Base-by-base conservation (phyloP, 2,888 invertebrate species). In the Cephus rjabovi region DNA sequence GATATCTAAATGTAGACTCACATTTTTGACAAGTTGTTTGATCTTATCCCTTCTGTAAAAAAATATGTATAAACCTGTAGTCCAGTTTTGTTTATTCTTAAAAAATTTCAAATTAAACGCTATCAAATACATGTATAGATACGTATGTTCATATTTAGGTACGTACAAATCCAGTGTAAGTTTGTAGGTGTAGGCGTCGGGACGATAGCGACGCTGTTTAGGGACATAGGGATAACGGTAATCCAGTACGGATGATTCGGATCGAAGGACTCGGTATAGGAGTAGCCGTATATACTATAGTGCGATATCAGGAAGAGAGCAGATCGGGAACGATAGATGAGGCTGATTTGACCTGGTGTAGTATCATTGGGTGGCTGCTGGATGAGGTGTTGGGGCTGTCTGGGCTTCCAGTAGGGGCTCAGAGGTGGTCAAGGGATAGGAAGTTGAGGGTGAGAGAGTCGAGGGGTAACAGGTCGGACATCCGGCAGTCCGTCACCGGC, bases 401-500 rank as follows among this genome's bases (percentile, higher is more conserved):
- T 15, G 30, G 31, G 68, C n/a, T 74, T 12, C 33, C 56, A 56
- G 23, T 56, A 56, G 56, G 1, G 56, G 56, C 23, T 56, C 81
- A 69, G 77, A 76, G 78, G 77, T 40, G 76, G 81, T 77, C 77
- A 80, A 76, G 78, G 79, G 34, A 78, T 68, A 79, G 69, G 75
- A 31, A 79, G 80, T 71, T 15, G 80, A 80, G 76, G 76, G 34
- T 34, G 33, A 31, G 76, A 37, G 70, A 79, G 79, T 77, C 82
- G 87, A 86, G 89, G 82, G 88, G 88, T 91, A 90, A 90, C 90
- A 89, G 89, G 88, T 90, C 90, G 91, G 91, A 90, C 84, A 88
- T 90, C 91, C 91, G 90, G 91, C 89, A 89, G 91, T 91, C 88
- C 90, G 90, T 91, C 91, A 91, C 89, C 83, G 83, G 84, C 86